Base-by-base conservation (phyloP, 2,797 vertebrate genomes). In the Poeciliopsis turneri region DNA sequence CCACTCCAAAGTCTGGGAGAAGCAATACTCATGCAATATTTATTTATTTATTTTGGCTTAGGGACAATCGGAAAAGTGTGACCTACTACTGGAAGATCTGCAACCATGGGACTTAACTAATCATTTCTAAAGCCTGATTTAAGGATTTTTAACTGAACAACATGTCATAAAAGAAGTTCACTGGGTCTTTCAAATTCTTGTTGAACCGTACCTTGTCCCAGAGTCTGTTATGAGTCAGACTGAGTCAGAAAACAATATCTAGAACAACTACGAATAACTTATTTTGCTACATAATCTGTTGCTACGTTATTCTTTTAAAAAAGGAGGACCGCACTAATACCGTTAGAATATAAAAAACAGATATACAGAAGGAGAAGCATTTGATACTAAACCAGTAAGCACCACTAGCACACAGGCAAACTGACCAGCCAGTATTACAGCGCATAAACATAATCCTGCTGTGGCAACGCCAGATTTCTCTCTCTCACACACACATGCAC, bases 371-470 rank as follows among this genome's bases (percentile, higher is more conserved):
- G 25, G 36, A 53, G 47, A 45, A 68, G 39, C 23, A 51, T 75
- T 28, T 71, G 15, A 25, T 49, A 20, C 43, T 73, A 10, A 78
- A 80, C 73, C 72, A 30, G 53, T 2, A 39, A 47, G 6, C 43
- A 72, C 2, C 11, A 43, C 6, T 15, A 18, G 18, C 36, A 30
- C 1, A 33, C 8, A 73, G 36, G 36, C 20, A 36, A 51, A 79
- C 72, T 16, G 13, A 20, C 23, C 18, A 61, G 25, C 8, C 49
- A 6, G 13, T 15, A 46, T 36, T 61, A 16, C 28, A 77, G 28
- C 25, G 11, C 9, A 28, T 59, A 64, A 33, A 76, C 30, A 43
- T 69, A 78, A 82, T 81, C 81, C 73, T 68, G 75, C 59, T 66
- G 66, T 5, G 55, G 76, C 41, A 18, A 64, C 69, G 51, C 74